Percentiles rank a stretch among this genome's conserved stretches.
Evolutionary conservation across 2,888 invertebrate species (phyloP).

Genomic region (Trichopria drosophilae): DNA sequence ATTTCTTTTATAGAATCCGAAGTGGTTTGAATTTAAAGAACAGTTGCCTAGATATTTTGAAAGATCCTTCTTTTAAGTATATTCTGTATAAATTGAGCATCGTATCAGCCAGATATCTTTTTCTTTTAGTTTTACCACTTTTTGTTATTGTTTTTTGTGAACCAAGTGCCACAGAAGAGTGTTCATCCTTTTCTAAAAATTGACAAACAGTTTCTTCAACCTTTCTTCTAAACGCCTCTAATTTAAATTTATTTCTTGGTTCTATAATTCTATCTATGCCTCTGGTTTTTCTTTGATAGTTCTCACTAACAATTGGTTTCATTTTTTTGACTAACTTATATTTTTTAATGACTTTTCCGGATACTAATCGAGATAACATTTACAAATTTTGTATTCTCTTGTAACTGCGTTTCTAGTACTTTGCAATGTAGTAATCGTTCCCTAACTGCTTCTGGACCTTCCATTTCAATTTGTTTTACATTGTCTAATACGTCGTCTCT

Average conservation of each 20-base stretch:
- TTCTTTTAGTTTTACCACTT: constrained; percentile 17
- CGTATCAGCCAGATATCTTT: constrained; percentile 16
- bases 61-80: constrained; percentile 5
- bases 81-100: constrained; percentile 18
- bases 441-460: constrained; percentile 6
- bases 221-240: no score
- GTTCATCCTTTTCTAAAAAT: constrained; percentile 26
- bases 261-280: constrained; percentile 7
- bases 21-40: constrained; percentile 22
- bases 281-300: constrained; percentile 16
- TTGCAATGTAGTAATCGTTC: constrained; percentile 15
- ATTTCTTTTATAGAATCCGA: constrained; percentile 15
- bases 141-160: constrained; percentile 18
- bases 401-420: constrained; percentile 14
- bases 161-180: constrained; percentile 21
- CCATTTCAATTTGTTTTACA: constrained; percentile 14
- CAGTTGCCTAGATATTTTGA: constrained; percentile 23
- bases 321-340: constrained; percentile 14
- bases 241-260: constrained; percentile 13
- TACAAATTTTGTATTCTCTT: no score
- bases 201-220: constrained; percentile 17
- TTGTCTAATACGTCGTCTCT: constrained; percentile 13
- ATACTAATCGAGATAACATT: constrained; percentile 17
- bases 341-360: constrained; percentile 19
- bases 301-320: constrained; percentile 10